Evolutionary conservation across 2,113 vertebrate genomes (phyloP).

Genomic region (Muntiacus reevesi): DNA sequence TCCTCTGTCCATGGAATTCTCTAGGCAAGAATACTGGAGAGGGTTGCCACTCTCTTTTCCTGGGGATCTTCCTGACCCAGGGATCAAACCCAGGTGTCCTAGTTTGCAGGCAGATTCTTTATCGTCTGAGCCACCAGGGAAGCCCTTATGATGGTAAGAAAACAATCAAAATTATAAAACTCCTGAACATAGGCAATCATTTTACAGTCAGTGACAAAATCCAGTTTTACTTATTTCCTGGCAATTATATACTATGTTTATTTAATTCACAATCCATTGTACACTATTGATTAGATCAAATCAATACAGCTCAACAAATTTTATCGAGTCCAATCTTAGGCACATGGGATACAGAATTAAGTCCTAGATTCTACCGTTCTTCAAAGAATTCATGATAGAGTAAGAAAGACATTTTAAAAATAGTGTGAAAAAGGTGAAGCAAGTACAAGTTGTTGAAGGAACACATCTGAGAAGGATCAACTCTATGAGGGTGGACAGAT

Average conservation of each 20-base stretch:
- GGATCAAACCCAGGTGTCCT: background rate
- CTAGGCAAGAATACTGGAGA: background rate
- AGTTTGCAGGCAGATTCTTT: background rate
- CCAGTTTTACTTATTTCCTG: background rate
- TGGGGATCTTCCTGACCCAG: background rate
- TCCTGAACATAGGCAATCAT: background rate
- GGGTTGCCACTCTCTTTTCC: background rate
- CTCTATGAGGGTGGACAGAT: background rate
- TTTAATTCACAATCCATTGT: background rate
- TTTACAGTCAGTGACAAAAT: background rate
- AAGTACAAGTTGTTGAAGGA: background rate
- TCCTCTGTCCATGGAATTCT: background rate
- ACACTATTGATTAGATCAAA: background rate
- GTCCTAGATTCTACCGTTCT: background rate
- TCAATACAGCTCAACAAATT: background rate
- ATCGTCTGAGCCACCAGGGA: background rate
- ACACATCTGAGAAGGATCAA: background rate
- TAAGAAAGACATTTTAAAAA: background rate
- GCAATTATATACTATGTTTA: background rate
- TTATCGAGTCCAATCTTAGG: background rate
- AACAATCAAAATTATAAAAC: background rate
- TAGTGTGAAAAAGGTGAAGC: background rate
- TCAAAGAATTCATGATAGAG: background rate
- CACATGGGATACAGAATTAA: background rate
- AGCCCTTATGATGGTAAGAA: background rate